Evolutionary conservation across 2,888 invertebrate genomes (phyloP), one percentile per base, ranked within the genome.

Genomic region (Volucella inanis): DNA sequence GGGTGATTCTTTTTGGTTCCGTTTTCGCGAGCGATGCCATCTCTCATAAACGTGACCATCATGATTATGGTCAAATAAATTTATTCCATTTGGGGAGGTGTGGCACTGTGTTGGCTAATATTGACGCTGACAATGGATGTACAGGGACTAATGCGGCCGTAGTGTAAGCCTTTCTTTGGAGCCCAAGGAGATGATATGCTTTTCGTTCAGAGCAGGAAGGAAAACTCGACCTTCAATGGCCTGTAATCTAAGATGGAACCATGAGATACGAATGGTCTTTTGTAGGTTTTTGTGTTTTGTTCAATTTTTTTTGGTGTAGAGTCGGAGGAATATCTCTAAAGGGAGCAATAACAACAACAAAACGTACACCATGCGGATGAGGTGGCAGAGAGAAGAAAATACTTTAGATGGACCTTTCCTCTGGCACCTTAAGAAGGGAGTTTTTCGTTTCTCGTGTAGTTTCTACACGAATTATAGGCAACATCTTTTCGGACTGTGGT

Each of bases 11-110:
- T 10, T 41, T 43, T 50, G 15, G 18, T n/a, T 9, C 3, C 22
- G n/a, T 54, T 10, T 64, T 47, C 83, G 64, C 79, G 68, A 64
- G 59, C 54, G 64, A 68, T 78, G 78, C 64, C 78, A 74, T 72
- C 67, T 72, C 68, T 54, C 64, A 74, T 78, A 83, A 78, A 78
- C 70, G 79, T 74, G 68, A 12, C 78, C 78, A 74, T 83, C 68
- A 83, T 78, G 83, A 78, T 79, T 78, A 79, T 83, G 83, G 78
- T 79, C 83, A 78, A 74, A 68, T 78, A 74, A 83, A 78, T 74
- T 68, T 78, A 78, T 83, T 62, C 72, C 55, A 41, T 61, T 77
- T 61, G 43, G 18, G 15, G 47, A 71, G 67, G 67, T 64, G 78
- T 54, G 67, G 8, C 50, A 22, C 55, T n/a, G 52, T 10, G 59